Base-by-base conservation (phyloP, 2,888 invertebrate genomes). In the Pterostichus madidus region DNA sequence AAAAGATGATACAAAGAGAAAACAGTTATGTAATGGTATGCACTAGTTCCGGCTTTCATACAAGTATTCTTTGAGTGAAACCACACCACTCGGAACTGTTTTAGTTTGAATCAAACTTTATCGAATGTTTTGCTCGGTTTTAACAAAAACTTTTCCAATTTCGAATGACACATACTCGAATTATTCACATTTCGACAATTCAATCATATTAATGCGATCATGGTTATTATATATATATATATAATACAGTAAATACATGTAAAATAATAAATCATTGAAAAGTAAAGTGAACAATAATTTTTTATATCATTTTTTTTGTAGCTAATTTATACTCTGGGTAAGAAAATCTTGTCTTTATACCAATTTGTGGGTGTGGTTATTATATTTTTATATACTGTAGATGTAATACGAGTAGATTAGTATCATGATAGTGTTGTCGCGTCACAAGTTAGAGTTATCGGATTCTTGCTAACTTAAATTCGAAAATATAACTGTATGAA, bases 141-240 rank as follows among this genome's bases (percentile, higher is more conserved):
- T 52, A 75, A 75, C 53, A 53, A 52, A 75, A 75, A 52, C 75
- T 75, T 75, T 75, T 53, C 75, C 75, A 52, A 75, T 75, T 75
- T 75, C 31, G 6, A 75, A 75, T 75, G 49, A 71, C 68, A 71
- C 35, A 64, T 64, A 64, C 44, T 44, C 17, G 44, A 71, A 71
- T 71, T 71, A 71, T 44, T 44, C 68, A 44, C 68, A 71, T 71
- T 71, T 71, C 68, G 17, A 44, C 68, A 17, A 71, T 68, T 68
- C 39, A 44, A 39, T 71, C 44, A 71, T 44, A 71, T 71, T 35
- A 24, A 31, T 24, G 11, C 4, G 1, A 31, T 59, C 31, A 4
- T 59, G 24, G 3, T 59, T 59, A 31, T 53, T 31, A 24, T 59
- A 24, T 59, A 6, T 56, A 15, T 31, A 24, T 59, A 24, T 59